Conservation (phyloP, 2,113 vertebrate species). For the Microtus oregoni region DNA sequence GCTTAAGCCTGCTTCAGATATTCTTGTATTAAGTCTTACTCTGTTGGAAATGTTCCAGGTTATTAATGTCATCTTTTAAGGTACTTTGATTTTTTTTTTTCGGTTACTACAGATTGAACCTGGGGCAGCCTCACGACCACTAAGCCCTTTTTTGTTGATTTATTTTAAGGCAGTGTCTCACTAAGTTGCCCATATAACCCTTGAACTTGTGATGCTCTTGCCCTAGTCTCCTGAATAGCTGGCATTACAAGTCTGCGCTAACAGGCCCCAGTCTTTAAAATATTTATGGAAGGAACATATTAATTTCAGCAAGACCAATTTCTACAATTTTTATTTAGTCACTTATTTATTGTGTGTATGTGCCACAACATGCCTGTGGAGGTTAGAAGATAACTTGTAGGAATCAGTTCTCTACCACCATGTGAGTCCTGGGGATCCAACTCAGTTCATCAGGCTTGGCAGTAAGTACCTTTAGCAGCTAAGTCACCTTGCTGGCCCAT, state of each 20-base stretch:
- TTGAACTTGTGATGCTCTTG: background rate
- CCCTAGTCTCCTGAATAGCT: background rate
- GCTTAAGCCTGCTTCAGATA: background rate
- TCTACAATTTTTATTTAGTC: slow-evolving; percentile 12
- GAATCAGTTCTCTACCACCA: background rate
- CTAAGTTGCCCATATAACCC: background rate
- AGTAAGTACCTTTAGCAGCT: background rate
- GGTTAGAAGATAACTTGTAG: background rate
- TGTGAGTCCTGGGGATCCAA: background rate
- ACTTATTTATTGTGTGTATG: background rate
- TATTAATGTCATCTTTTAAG: background rate
- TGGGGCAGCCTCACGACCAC: background rate
- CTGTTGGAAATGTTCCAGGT: background rate
- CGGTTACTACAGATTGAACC: background rate
- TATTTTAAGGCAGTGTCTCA: background rate
- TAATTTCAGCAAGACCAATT: slow-evolving; percentile 28
- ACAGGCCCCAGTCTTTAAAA: background rate
- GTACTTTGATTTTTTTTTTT: background rate
- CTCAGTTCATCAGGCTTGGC: background rate
- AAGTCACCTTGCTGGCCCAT: too few relatives aligned
- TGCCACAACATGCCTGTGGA: background rate
- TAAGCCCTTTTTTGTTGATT: background rate
- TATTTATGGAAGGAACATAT: background rate
- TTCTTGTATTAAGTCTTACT: background rate
- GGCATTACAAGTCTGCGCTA: background rate